Base-by-base conservation (phyloP, 2,113 vertebrate genomes). In the Pionites leucogaster region DNA sequence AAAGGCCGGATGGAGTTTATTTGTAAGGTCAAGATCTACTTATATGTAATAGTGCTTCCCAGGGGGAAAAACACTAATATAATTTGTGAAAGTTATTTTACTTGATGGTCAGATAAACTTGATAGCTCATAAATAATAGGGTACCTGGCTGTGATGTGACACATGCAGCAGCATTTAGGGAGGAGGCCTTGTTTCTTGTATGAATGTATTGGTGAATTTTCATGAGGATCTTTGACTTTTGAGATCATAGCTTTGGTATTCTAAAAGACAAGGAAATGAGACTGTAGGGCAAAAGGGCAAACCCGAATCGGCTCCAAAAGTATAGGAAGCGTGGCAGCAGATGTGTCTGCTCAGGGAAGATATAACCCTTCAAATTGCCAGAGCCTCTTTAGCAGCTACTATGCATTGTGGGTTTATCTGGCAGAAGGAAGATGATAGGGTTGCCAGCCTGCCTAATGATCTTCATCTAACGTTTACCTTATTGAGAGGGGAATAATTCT, bases 371-470 rank as follows among this genome's bases (percentile, higher is more conserved):
- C 64, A 39, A 57, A 68, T n/a, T 87, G 67, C 68, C 49, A 64
- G 55, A 52, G 49, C 68, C 94, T 97, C 71, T 95, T 96, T 96
- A 96, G 92, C 88, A 92, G 77, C 68, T 87, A 27, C 59, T 91
- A 94, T 3, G 14, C 44, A 31, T 90, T 59, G 71, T 72, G 74
- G 69, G 60, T 86, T 95, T 88, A n/a, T 82, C 35, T 83, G 86
- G 92, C 59, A 79, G 92, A 44, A 94, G 93, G 95, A 93, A 33
- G 89, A 86, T 92, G 94, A 78, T 86, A 67, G 80, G 94, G 71
- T 94, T 96, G 93, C 92, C 91, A 96, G 82, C 52, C 62, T 96
- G 75, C 95, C 91, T 95, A 98, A 97, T 13, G 83, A 95, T 97
- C 81, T 95, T 91, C 90, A 60, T 90, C 87, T 91, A 74, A 81